Evolutionary conservation across 1,140 invertebrate species (phyloP), one percentile per base, ranked within the genome.

Genomic region (Brachystomella parvula): DNA sequence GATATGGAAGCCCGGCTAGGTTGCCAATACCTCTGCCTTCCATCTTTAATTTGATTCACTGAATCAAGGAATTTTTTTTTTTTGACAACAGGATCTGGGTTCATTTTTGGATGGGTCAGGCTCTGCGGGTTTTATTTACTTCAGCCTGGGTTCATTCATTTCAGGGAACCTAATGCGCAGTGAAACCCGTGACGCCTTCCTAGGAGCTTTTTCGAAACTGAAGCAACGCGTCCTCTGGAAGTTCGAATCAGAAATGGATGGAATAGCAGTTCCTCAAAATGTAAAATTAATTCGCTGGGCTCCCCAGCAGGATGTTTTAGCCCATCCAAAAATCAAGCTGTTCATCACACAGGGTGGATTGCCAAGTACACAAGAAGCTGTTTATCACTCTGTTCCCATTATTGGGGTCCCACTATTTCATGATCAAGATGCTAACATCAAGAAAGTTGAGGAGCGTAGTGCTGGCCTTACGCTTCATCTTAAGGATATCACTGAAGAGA

Each of bases 111-210:
- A 76, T 2, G 57, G 69, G 15, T 74, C 73, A 9, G 35, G 35
- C 6, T 24, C 69, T n/a, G 68, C 84, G 29, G 85, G 85, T 3
- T 81, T 82, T 0, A 76, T 87, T 19, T 85, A 84, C 56, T 82
- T 87, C 49, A 85, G 79, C 63, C 78, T 86, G 33, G 85, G 85
- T 1, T 85, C 84, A 0, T 84, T 84, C 76, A 71, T 86, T 0
- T 79, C 80, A 63, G 79, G 79, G 67, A 76, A 79, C 24, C 80
- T 80, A 32, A 75, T 86, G 67, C 79, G 81, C 0, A 9, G 71
- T 9, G 77, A 81, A 0, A 84, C 81, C 56, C 76, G 79, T 29
- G 69, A 79, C 1, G 76, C 75, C 9, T 76, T 87, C 53, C 19
- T 86, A 0, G 80, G 81, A 0, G 80, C 83, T 0, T 81, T 87